Evolutionary conservation across 2,797 vertebrate species (phyloP), one percentile per base, ranked within the genome.

Genomic region (Chaetophractus vellerosus): DNA sequence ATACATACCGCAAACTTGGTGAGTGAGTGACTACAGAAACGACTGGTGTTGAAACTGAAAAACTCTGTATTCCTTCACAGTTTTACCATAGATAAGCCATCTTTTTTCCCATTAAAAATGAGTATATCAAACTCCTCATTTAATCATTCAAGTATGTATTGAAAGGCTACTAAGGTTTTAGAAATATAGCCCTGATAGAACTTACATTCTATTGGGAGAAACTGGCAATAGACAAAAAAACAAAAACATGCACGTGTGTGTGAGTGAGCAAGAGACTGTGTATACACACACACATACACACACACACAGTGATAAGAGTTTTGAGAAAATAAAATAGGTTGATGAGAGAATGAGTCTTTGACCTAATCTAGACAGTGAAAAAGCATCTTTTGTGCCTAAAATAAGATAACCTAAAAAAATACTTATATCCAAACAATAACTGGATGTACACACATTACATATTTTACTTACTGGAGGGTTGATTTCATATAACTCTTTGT

Each of bases 401-500:
- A 38, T 45, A 76, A 95, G 26, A 48, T 9, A 57, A 80, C 3
- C 16, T 69, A 48, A 57, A 93, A 80, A 57, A 14, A 91, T 9
- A 52, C 7, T 45, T 72, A 88, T 9, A 55, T 0, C 28, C n/a
- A 79, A 64, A 63, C 14, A 38, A 21, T 16, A 61, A 55, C 82
- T 36, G 68, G 38, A 76, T 1, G 18, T 6, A n/a, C 9, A 48
- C 31, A 72, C 55, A 82, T 14, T 10, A 31, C 4, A 36, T 41
- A 75, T 38, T 55, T 91, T 95, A 98, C 99, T 99, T 98, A 99
- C 99, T 64, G 99, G 99, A 68, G 99, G 99, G 96, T 98, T 99
- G 92, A 99, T 99, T 96, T 99, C 99, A 98, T 99, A 99, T 63
- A 99, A 97, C 63, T 99, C 99, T 97, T 99, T 99, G 98, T 99